Conservation (phyloP, 1,140 invertebrate genomes). For the Cotesia vestalis region DNA sequence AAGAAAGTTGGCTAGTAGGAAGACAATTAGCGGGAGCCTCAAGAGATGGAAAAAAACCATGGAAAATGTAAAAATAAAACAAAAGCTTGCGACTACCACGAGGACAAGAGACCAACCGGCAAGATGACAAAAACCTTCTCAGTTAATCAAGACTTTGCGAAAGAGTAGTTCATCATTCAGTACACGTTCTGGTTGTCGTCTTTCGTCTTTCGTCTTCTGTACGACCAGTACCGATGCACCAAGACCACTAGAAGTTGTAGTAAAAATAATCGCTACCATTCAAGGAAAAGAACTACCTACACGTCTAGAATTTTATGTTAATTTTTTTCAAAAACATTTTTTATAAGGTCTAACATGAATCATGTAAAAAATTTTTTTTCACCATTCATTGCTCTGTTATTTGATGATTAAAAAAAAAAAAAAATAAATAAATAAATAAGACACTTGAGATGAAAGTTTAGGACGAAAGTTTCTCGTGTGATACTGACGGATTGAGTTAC, state of each 20-base stretch:
- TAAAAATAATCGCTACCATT: slow-evolving; percentile 1
- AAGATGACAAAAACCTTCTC: slow-evolving; percentile 27
- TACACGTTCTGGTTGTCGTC: slow-evolving; percentile 27
- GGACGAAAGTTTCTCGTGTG: background rate
- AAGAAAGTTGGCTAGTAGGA: background rate
- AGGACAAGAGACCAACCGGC: background rate
- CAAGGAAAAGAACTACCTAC: slow-evolving; percentile 1
- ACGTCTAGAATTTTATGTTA: background rate
- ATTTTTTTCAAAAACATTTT: no score
- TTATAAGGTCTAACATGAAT: no score
- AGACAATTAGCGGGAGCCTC: slow-evolving; percentile 17
- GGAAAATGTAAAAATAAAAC: slow-evolving; percentile 17
- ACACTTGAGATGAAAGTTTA: background rate
- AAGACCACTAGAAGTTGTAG: background rate
- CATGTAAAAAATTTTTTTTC: no score
- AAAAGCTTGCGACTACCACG: no score
- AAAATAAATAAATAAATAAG: background rate
- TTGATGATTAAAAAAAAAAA: no score
- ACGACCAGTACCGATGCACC: background rate
- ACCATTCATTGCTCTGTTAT: no score
- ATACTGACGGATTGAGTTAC: slow-evolving; percentile 19
- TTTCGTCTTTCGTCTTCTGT: background rate
- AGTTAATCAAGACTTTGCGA: slow-evolving; percentile 40
- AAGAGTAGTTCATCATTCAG: slow-evolving; percentile 38
- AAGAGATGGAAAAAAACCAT: slow-evolving; percentile 6